Conservation (phyloP, 2,113 vertebrate genomes). For the Ciconia stormi region DNA sequence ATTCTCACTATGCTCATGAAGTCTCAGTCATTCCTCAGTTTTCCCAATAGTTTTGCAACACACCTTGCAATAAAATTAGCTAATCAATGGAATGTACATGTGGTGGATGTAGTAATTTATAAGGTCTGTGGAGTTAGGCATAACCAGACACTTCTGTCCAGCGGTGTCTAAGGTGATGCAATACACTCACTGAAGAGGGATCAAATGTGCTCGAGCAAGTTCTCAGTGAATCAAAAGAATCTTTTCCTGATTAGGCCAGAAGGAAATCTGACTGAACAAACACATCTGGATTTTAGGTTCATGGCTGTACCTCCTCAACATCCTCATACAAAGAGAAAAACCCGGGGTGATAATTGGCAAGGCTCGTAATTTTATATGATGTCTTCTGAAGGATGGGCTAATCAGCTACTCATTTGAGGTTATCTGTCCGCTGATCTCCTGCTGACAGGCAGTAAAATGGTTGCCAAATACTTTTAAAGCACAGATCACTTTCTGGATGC, state of each 20-base stretch:
- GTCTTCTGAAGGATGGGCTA: background rate
- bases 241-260: background rate
- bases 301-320: background rate
- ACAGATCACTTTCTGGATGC: background rate
- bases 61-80: background rate
- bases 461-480: slow-evolving; percentile 21
- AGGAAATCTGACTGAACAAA: background rate
- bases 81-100: background rate
- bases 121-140: background rate
- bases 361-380: background rate
- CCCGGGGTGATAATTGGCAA: background rate
- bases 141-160: background rate
- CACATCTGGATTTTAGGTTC: background rate
- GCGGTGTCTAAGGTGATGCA: background rate
- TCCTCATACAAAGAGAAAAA: background rate
- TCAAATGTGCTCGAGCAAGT: background rate
- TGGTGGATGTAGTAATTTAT: background rate
- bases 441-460: slow-evolving; percentile 12
- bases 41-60: background rate
- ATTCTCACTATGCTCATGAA: background rate
- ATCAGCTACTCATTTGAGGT: slow-evolving; percentile 4
- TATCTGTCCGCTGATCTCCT: slow-evolving; percentile 32
- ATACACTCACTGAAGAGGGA: background rate
- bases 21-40: background rate
- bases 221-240: background rate